phyloP scores from a whole-genome alignment of 64 coral and sea anemone genomes.

The Pocillopora damicornis region DNA sequence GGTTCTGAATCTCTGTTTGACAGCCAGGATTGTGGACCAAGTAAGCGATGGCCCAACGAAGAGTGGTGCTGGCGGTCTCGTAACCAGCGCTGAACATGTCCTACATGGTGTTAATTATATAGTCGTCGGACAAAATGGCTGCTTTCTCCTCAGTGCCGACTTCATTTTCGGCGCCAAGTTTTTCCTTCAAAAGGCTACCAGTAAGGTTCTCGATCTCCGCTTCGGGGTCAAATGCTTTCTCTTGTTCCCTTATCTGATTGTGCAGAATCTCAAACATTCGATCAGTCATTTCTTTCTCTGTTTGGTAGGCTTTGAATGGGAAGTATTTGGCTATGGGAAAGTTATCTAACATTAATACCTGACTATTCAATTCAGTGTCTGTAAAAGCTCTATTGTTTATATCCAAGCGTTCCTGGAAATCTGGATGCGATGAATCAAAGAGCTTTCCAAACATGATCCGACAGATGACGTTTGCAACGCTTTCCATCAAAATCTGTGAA shows the following conservation, averaged over 20 bases:
- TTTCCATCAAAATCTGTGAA: conserved; percentile 16
- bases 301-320: conserved; percentile 43
- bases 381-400: neutral
- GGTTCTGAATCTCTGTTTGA: conserved; percentile 44
- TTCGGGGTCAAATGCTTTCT: conserved; percentile 1
- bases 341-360: conserved; percentile 28
- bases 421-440: conserved; percentile 50
- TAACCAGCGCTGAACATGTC: conserved; percentile 69
- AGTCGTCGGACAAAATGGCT: conserved; percentile 44
- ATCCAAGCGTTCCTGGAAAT: conserved; percentile 24
- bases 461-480: conserved; percentile 70
- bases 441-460: conserved; percentile 54
- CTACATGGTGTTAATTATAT: conserved; percentile 33
- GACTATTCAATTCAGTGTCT: conserved; percentile 14
- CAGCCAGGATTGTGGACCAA: conserved; percentile 48
- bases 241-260: conserved; percentile 15
- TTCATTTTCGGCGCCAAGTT: conserved; percentile 16
- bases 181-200: conserved; percentile 14
- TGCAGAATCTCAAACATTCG: conserved; percentile 27
- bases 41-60: conserved; percentile 58
- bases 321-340: conserved; percentile 57
- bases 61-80: conserved; percentile 51
- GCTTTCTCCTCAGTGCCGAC: conserved; percentile 26
- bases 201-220: conserved; percentile 22
- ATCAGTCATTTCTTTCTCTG: neutral